Base-by-base conservation (phyloP, 2,797 vertebrate genomes). In the Sebastes kiyomatsui region DNA sequence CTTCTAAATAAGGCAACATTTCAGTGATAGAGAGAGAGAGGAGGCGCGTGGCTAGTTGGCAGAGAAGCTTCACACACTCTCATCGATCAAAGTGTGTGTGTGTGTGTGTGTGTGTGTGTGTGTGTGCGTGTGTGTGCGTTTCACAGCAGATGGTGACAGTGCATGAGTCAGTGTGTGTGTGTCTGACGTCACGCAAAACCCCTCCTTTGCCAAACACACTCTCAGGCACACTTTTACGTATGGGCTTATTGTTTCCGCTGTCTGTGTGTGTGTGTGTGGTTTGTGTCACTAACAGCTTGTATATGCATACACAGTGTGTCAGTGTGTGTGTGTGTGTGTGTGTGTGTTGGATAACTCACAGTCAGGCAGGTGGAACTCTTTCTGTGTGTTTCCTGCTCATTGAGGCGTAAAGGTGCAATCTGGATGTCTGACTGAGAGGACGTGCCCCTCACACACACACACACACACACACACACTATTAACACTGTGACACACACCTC, bases 71-170 rank as follows among this genome's bases (percentile, higher is more conserved):
- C 61, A 35, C 81, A 80, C 59, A 25, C 80, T 62, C 71, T 81
- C 83, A 81, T 83, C 62, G 16, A 86, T 81, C 75, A 74, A 58
- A 77, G 73, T 68, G 80, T 66, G 76, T 80, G 77, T 65, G 77
- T 81, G 77, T 54, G 69, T 54, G 60, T 60, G 38, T 32, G 30
- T 32, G 30, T 8, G 67, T 73, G 23, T 25, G 72, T 58, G 71
- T 33, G 73, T 82, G 30, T 64, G 75, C 28, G 62, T 33, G 73
- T 64, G 61, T 62, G 68, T 61, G 73, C n/a, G 71, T 87, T 16
- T 83, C n/a, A 27, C 76, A 89, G 68, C 95, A 95, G 94, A 95
- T 95, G 95, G 94, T 92, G 88, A 82, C 89, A 42, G 84, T 90
- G 87, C 80, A 76, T 92, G 93, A 92, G 76, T 93, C 87, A 82